Evolutionary conservation across 1,140 invertebrate species (phyloP), one percentile per base, ranked within the genome.

Genomic region (Acromyrmex charruanus): DNA sequence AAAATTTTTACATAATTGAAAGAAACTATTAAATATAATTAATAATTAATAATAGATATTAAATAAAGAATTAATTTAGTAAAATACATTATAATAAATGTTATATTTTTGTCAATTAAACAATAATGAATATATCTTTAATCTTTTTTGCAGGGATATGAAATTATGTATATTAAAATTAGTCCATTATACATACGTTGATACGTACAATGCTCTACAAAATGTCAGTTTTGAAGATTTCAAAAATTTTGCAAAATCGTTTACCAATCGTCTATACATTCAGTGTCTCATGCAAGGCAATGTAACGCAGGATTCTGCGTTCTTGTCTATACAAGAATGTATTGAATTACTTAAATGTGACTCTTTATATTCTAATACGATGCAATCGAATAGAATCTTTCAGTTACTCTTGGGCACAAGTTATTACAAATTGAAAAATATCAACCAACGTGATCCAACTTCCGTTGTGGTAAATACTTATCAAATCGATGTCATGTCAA

Each of bases 381-480:
- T 87, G 35, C 93, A 93, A 7, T 74, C 96, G 94, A 91, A 96
- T 14, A 93, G 93, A 79, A 95, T 97, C 0, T 94, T 94, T 63
- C 94, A 97, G 92, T 84, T 99, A 61, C 97, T 97, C 0, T 72
- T 94, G 16, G 97, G 97, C 4, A 96, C 96, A 71, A 95, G 95
- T 49, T 97, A 96, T 89, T 96, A 97, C 77, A 96, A 97, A 74
- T 95, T 98, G 18, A 94, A 96, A 86, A 97, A 97, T 28, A 96
- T 98, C 61, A 98, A 98, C 93, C 93, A 93, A 18, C 94, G 95
- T 5, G 98, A 99, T 90, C 96, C 96, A 3, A 99, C 99, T 95
- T 98, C 98, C 12, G 96, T 98, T 59, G 96, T 99, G 35, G 97
- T 97, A 16, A 98, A 99, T 94, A 99, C 99, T 94, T 99, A 99